Base-by-base conservation (phyloP, 2,797 vertebrate species). In the Gobio occitaniae region DNA sequence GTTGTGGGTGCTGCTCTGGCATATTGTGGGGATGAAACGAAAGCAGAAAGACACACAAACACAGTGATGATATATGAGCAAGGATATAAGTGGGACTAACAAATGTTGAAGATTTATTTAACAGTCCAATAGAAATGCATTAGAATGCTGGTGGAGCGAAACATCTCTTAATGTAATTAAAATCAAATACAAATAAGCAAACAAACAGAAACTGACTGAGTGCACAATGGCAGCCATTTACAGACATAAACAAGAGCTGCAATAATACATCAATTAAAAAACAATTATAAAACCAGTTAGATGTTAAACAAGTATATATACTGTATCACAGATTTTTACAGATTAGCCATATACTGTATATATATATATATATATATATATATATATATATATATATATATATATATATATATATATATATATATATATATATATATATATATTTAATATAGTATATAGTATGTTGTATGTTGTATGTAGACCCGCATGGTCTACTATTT, bases 21-120 rank as follows among this genome's bases (percentile, higher is more conserved):
- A 77, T 84, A 84, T 81, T 80, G 78, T 80, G 61, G 32, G 72
- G 71, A 77, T 77, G 71, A 81, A 84, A 63, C 81, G 56, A 65
- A 70, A 78, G 85, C 66, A 71, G 80, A 81, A 52, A 32, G 76
- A 50, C 82, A 44, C 9, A 41, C 56, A 75, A 32, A 48, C 41
- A 80, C 1, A 44, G 38, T 17, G 68, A 52, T 65, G 71, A 66
- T 47, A 36, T 82, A 63, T 82, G 80, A 75, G 70, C 8, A 25
- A 15, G 13, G 44, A 21, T 41, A n/a, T 69, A 75, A 72, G 38
- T 61, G 41, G 12, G 54, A 59, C 29, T 75, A 83, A 83, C 70
- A 77, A 68, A 68, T 83, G 19, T 68, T 56, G n/a, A 68, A 84
- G 61, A 68, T 83, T 77, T 83, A 83, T 83, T 83, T 68, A 68